Percentiles rank a stretch among this genome's conserved stretches.
Conservation (phyloP, 2,888 invertebrate genomes). For the Sabellastarte sp. region DNA sequence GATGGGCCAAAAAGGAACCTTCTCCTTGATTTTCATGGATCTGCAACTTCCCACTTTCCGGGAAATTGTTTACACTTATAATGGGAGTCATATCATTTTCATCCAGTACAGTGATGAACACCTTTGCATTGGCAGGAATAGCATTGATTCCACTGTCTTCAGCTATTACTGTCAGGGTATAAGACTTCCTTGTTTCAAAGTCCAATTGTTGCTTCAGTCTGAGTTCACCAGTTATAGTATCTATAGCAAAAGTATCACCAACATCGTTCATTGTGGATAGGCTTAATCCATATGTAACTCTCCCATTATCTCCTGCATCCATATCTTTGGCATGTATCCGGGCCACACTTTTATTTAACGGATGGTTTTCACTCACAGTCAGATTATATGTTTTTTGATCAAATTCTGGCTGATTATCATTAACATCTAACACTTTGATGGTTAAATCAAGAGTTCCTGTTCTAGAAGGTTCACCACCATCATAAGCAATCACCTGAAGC, state of each 20-base stretch:
- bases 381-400: background rate
- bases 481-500: background rate
- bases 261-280: background rate
- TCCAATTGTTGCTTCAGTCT: background rate
- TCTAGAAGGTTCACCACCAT: background rate
- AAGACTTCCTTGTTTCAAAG: background rate
- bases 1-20: background rate
- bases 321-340: background rate
- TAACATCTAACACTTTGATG: background rate
- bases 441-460: background rate
- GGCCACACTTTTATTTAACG: background rate
- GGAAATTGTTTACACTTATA: background rate
- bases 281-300: background rate
- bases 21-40: background rate
- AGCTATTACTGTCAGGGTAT: slow-evolving; percentile 2
- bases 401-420: slow-evolving; percentile 1
- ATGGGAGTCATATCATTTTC: background rate
- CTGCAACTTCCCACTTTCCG: background rate
- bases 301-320: slow-evolving; percentile 1
- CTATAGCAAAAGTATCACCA: background rate
- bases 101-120: background rate
- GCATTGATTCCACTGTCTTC: background rate
- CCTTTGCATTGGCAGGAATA: background rate
- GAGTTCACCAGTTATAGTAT: background rate
- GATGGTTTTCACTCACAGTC: background rate